These are phyloP conservation scores for Aporrectodea caliginosa DNA, from an alignment of 1,140 invertebrate genomes.

Conservation along the genomic window DNA sequence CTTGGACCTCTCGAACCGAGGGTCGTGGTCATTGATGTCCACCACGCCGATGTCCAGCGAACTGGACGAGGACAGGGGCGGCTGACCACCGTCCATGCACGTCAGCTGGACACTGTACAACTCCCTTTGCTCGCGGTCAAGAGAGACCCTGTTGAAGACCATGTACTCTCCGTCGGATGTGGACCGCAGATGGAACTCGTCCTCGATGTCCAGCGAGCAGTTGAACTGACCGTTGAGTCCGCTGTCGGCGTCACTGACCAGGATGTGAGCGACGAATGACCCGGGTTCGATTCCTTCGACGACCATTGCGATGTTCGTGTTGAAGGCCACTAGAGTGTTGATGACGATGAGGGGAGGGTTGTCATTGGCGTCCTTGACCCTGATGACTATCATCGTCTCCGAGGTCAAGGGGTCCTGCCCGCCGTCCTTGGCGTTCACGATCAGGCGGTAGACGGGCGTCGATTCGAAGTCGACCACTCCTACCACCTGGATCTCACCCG, in stretches of 20 bases:
- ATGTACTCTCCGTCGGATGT: conserved; percentile 26
- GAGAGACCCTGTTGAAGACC: conserved; percentile 20
- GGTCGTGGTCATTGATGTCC: conserved; percentile 11
- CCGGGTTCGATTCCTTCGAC: conserved; percentile 86
- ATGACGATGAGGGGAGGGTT: conserved; percentile 61
- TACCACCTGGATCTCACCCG: conserved; percentile 17
- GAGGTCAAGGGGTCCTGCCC: conserved; percentile 1
- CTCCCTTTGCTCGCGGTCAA: conserved; percentile 30
- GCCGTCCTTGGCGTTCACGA: conserved; percentile 4
- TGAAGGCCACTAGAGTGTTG: conserved; percentile 61
- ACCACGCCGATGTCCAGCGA: conserved; percentile 4
- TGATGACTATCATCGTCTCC: conserved; percentile 8
- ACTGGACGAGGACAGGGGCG: neutral
- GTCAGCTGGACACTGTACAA: neutral
- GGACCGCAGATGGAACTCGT: conserved; percentile 22
- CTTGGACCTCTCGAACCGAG: neutral
- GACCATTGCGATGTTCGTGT: conserved; percentile 71
- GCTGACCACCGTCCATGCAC: conserved; percentile 10
- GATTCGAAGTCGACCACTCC: conserved; percentile 18
- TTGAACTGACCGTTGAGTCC: conserved; percentile 4
- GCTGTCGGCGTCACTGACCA: conserved; percentile 19
- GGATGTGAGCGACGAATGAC: conserved; percentile 67
- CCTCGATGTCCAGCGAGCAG: conserved; percentile 7
- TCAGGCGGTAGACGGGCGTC: conserved; percentile 13
- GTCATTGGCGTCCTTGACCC: conserved; percentile 28